phyloP scores from a whole-genome alignment of 2,797 vertebrate genomes.

The Sphenodon punctatus region DNA sequence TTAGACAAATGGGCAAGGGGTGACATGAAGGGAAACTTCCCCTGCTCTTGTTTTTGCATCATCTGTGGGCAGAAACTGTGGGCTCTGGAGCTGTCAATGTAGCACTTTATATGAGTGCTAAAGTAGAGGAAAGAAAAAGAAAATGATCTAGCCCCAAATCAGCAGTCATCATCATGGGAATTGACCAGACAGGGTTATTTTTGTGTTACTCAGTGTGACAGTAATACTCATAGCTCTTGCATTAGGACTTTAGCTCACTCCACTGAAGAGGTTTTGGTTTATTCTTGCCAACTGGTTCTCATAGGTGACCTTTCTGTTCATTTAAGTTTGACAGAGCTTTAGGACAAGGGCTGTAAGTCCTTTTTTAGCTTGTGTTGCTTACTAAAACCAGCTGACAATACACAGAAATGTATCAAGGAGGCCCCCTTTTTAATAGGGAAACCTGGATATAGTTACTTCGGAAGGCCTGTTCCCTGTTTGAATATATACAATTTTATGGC shows the following conservation, averaged over 20 bases:
- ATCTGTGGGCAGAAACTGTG: neutral
- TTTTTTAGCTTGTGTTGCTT: neutral
- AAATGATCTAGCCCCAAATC: neutral
- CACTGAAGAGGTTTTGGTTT: neutral
- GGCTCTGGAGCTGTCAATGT: neutral
- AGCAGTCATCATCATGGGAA: neutral
- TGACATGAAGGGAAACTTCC: neutral
- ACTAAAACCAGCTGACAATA: neutral
- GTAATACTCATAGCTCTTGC: neutral
- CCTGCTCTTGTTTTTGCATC: neutral
- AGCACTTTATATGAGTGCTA: neutral
- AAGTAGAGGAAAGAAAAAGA: neutral
- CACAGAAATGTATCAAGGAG: neutral
- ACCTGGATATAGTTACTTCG: neutral
- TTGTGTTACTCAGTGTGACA: neutral
- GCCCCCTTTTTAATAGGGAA: neutral
- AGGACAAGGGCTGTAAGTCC: neutral
- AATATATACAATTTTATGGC: neutral
- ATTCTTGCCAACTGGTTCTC: constrained; percentile 25
- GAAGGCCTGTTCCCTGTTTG: neutral
- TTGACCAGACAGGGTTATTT: neutral
- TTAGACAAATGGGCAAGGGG: neutral
- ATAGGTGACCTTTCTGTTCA: constrained; percentile 18
- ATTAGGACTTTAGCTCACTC: neutral
- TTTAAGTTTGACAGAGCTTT: constrained; percentile 12